Percentiles rank a stretch among this genome's conserved stretches.
These are phyloP conservation scores for Dendrophyllia cribrosa DNA, from an alignment of 64 coral and sea anemone species.

Conservation along the genomic window DNA sequence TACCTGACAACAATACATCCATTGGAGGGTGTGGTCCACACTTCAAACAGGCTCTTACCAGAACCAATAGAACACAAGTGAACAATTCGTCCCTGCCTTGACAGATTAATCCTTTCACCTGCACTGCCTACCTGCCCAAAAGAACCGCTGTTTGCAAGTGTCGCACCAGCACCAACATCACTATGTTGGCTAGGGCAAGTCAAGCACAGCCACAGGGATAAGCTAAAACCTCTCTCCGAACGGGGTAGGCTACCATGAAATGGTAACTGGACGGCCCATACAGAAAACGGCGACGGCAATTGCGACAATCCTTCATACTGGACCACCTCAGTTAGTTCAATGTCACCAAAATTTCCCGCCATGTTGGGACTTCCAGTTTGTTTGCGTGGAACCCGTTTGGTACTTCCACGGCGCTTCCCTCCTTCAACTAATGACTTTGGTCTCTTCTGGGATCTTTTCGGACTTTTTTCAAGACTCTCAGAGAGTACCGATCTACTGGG, in stretches of 20 bases:
- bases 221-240: constrained; percentile 50
- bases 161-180: neutral
- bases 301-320: constrained; percentile 23
- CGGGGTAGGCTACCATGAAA: constrained; percentile 47
- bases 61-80: constrained; percentile 75
- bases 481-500: neutral
- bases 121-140: neutral
- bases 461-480: neutral
- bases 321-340: neutral
- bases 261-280: constrained; percentile 56
- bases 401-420: constrained; percentile 3
- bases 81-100: constrained; percentile 1
- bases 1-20: constrained; percentile 54
- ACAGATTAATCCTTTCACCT: neutral
- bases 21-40: constrained; percentile 47
- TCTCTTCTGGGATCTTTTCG: constrained; percentile 11
- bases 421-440: neutral
- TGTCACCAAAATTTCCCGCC: neutral
- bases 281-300: constrained; percentile 48
- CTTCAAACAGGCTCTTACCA: constrained; percentile 55
- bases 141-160: neutral
- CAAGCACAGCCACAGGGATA: constrained; percentile 61
- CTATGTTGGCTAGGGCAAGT: neutral
- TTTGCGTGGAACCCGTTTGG: neutral
- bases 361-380: neutral